Evolutionary conservation across 92 coral and sea anemone genomes (phyloP), one percentile per base, ranked within the genome.

Genomic region (Phenganax stokvisi): DNA sequence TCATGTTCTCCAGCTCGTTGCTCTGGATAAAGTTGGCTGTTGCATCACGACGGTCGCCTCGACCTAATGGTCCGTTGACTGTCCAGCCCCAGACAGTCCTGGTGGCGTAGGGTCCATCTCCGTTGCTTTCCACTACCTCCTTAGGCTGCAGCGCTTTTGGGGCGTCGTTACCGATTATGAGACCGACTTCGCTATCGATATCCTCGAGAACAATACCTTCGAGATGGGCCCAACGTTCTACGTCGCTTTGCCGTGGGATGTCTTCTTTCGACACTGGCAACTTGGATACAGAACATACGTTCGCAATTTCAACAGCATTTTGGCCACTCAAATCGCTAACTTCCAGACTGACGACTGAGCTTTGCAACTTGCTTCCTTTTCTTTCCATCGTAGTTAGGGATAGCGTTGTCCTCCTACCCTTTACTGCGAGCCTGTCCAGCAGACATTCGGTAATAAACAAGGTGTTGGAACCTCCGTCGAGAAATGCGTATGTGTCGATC

Each of bases 171-270:
- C 88, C 88, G 8, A 85, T 85, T 6, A 85, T 74, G 12, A 85
- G 8, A 16, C 78, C 80, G 13, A 80, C 88, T 47, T 80, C 76
- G 12, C 56, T 65, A 54, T 79, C 47, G n/a, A 67, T 70, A 64
- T 16, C 25, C 4, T 30, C 84, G 1, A 79, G 60, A 3, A 70
- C 56, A 30, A 85, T 76, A 37, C 66, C 85, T 16, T 53, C 44
- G 12, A 85, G 55, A 80, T 85, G 88, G 37, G 88, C 81, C 88
- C 88, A 85, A 9, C 12, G 79, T 16, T 80, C 54, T 12, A 85
- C 16, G 44, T 85, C 85, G 51, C 60, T 60, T 6, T 68, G 37
- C 3, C 63, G 57, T 5, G 88, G 76, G 56, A 80, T 80, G 29
- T 80, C 72, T 17, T 20, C 16, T 31, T 57, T 60, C 10, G 85